phyloP scores from a whole-genome alignment of 1,140 invertebrate genomes.

The Antheraea mylitta region DNA sequence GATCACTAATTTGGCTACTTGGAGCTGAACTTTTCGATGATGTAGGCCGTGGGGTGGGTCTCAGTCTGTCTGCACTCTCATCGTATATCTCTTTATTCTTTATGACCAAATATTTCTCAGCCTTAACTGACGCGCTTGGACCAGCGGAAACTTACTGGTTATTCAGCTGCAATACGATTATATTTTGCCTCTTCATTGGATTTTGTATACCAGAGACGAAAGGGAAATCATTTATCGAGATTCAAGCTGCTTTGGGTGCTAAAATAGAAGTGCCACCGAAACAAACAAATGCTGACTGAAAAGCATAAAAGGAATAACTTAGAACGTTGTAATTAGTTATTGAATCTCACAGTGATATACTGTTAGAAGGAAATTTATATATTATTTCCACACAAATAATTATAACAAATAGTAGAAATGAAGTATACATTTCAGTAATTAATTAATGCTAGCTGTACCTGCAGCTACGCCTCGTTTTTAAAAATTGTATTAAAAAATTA shows the following conservation, averaged over 20 bases:
- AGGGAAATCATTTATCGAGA: constrained; percentile 35
- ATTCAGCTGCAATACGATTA: constrained; percentile 23
- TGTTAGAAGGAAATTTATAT: too few relatives aligned
- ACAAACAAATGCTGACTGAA: too few relatives aligned
- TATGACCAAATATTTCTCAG: constrained; percentile 17
- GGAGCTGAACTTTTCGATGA: constrained; percentile 57
- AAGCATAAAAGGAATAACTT: too few relatives aligned
- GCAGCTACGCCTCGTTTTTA: too few relatives aligned
- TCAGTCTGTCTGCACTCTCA: constrained; percentile 51
- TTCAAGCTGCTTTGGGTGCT: constrained; percentile 21
- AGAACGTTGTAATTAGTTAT: too few relatives aligned
- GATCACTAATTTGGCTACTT: constrained; percentile 49
- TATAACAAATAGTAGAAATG: too few relatives aligned
- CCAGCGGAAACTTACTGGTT: constrained; percentile 27
- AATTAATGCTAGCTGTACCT: too few relatives aligned
- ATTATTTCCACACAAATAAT: too few relatives aligned
- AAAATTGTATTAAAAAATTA: too few relatives aligned
- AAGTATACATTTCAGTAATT: too few relatives aligned
- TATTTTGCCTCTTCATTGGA: constrained; percentile 26
- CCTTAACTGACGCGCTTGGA: constrained; percentile 22
- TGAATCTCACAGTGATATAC: too few relatives aligned
- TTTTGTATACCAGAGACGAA: constrained; percentile 40
- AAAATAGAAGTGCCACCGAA: background rate
- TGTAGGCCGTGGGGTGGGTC: constrained; percentile 37
- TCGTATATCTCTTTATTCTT: constrained; percentile 81